Evolutionary conservation across 2,888 invertebrate species (phyloP), one percentile per base, ranked within the genome.

Genomic region (Cyrtodaria siliqua): DNA sequence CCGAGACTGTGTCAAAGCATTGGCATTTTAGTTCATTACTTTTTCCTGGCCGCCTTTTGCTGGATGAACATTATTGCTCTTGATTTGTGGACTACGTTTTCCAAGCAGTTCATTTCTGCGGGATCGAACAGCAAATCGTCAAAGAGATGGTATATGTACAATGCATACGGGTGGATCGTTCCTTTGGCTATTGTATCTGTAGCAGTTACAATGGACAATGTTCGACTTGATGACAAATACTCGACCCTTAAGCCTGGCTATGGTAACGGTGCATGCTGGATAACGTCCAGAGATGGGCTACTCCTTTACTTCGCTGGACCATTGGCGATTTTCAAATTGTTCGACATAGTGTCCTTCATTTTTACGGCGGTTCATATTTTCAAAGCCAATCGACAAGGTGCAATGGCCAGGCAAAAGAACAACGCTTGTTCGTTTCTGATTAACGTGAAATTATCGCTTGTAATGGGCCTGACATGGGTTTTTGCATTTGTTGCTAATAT

Each of bases 51-150:
- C 0, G 93, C 94, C 1, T 95, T 95, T 86, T 93, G 93, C 72
- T 95, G 95, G 95, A 94, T 94, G 93, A 93, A 94, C 60, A 92
- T 94, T 2, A 93, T 95, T 90, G 93, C 94, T 0, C 93, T 94
- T 87, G 95, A 95, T 89, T 94, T 95, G 90, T 94, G 95, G 91
- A 93, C 94, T 50, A 93, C 93, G 0, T 94, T 94, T 75, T 86
- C 85, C 3, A 85, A 80, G 29, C 71, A 69, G 20, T 83, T 82
- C 26, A 67, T 78, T 27, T 56, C 75, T n/a, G 77, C 79, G 6
- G 80, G 75, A 8, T 62, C 76, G 12, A 52, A 64, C 9, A 72
- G 74, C 18, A 82, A 73, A 42, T 70, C 83, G 14, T 69, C 76
- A 29, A 84, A 78, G 23, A 64, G 86, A 8, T 86, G 87, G 66